Evolutionary conservation across 2,797 vertebrate species (phyloP).

Genomic region (Anguilla pacifica): DNA sequence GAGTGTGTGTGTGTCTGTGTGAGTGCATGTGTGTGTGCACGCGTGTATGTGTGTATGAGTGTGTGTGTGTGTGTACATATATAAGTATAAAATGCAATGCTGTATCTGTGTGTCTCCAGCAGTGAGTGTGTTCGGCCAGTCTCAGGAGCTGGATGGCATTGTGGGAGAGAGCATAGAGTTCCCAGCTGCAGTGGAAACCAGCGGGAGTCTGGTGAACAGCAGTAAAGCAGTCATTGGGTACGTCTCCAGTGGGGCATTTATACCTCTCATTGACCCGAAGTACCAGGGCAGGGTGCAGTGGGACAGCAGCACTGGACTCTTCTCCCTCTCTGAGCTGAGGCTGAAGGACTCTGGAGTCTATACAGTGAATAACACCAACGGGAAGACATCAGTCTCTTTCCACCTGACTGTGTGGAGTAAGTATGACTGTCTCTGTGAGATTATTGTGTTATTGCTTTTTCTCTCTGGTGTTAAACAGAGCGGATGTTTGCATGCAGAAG

Average conservation of each 20-base stretch:
- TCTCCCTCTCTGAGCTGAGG: no score
- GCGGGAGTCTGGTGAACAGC: background rate
- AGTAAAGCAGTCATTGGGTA: background rate
- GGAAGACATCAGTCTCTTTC: no score
- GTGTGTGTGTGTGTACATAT: background rate
- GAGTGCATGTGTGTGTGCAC: no score
- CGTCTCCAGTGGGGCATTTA: background rate
- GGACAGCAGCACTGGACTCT: slow-evolving; percentile 28
- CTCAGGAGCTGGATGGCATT: background rate
- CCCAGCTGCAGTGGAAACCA: background rate
- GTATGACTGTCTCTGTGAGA: background rate
- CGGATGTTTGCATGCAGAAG: no score
- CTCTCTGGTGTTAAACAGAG: no score
- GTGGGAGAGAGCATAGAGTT: background rate
- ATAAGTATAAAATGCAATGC: no score
- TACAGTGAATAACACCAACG: background rate
- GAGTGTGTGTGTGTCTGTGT: no score
- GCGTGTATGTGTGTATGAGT: background rate
- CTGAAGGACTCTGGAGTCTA: slow-evolving; percentile 24
- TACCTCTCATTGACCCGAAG: accelerated
- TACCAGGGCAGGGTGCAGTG: slow-evolving; percentile 30
- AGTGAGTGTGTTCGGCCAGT: background rate
- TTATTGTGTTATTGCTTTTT: background rate
- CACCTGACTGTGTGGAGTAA: background rate
- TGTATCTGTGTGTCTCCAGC: background rate